These are phyloP conservation scores for Serilophus lunatus DNA, from an alignment of 2,113 vertebrate species.

Conservation along the genomic window DNA sequence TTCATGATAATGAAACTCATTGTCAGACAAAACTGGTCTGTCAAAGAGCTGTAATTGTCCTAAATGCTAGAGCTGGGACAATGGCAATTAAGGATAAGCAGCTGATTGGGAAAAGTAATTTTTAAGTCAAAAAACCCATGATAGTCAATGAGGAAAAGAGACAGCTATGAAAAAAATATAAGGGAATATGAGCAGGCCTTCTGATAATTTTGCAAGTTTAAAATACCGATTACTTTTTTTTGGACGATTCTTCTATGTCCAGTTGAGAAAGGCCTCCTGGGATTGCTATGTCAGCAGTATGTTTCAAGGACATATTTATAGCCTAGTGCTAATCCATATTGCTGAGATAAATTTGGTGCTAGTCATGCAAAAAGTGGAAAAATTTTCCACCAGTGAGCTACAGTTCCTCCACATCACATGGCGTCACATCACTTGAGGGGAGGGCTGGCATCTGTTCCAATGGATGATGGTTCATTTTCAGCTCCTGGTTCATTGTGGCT, in stretches of 20 bases:
- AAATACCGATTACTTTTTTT: background rate
- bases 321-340: background rate
- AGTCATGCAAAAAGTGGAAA: background rate
- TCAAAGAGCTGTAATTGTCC: slow-evolving; percentile 41
- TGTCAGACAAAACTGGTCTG: background rate
- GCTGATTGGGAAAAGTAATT: slow-evolving; percentile 19
- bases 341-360: background rate
- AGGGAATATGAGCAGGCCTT: background rate
- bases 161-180: background rate
- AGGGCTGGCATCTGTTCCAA: background rate
- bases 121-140: background rate
- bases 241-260: background rate
- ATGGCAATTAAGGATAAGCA: background rate
- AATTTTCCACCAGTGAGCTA: background rate
- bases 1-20: slow-evolving; percentile 48
- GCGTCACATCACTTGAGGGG: background rate
- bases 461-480: background rate
- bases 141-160: background rate
- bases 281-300: background rate
- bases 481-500: background rate
- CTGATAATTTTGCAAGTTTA: background rate
- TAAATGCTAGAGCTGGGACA: slow-evolving; percentile 23
- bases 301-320: background rate
- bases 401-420: background rate
- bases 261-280: background rate